These are phyloP conservation scores for Albula goreensis DNA, from an alignment of 2,113 vertebrate species.

Conservation along the genomic window DNA sequence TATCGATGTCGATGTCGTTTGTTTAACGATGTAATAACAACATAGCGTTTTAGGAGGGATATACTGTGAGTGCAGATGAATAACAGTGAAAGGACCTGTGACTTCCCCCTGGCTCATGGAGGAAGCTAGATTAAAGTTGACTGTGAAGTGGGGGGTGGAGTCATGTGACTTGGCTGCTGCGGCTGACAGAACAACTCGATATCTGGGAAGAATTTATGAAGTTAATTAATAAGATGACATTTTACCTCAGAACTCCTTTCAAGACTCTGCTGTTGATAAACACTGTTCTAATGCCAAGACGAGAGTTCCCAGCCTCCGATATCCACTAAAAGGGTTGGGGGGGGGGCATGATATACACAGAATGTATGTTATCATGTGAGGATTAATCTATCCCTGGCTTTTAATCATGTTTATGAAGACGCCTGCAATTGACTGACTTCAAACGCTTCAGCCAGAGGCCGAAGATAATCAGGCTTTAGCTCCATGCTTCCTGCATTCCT, in stretches of 20 bases:
- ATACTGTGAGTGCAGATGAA: not conserved
- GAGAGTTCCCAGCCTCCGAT: not conserved
- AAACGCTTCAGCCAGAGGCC: not conserved
- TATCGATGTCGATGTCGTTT: too few relatives aligned
- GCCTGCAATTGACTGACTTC: not conserved
- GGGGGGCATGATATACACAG: not conserved
- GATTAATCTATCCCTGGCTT: not conserved
- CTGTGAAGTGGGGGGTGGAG: not conserved
- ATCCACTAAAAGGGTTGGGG: not conserved
- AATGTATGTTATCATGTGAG: not conserved
- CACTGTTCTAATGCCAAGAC: not conserved
- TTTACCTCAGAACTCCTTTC: not conserved
- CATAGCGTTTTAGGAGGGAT: too few relatives aligned
- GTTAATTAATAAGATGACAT: not conserved
- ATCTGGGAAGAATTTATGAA: not conserved
- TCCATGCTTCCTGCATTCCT: not conserved
- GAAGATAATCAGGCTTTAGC: not conserved
- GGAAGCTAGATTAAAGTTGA: not conserved
- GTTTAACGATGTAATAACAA: not conserved
- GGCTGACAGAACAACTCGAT: not conserved
- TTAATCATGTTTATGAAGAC: not conserved
- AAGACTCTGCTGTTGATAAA: not conserved
- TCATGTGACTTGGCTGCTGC: not conserved
- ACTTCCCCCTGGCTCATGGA: not conserved
- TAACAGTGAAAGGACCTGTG: not conserved